phyloP scores from a whole-genome alignment of 1,140 invertebrate species.

The Stratiolaelaps scimitus region DNA sequence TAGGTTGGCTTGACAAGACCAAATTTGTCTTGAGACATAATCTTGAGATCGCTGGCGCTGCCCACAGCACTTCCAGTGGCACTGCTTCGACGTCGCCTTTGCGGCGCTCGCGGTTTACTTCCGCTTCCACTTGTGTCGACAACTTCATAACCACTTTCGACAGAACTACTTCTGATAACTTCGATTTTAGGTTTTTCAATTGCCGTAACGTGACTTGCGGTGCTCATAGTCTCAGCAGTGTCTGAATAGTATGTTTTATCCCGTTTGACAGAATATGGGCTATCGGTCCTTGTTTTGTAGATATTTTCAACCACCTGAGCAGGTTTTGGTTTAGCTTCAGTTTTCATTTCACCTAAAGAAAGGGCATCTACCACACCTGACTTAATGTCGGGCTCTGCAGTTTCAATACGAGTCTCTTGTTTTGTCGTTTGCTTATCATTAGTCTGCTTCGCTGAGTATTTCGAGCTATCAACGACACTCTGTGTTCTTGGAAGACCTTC shows the following conservation, averaged over 20 bases:
- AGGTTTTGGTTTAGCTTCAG: too few species aligned
- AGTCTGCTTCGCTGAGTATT: too few species aligned
- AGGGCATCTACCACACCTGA: too few species aligned
- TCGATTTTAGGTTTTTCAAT: slow-evolving; percentile 6
- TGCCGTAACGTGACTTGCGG: not conserved
- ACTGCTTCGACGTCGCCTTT: not conserved
- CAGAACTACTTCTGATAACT: not conserved
- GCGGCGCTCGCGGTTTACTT: not conserved
- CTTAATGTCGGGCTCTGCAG: too few species aligned
- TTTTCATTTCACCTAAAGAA: too few species aligned
- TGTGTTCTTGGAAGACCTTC: too few species aligned
- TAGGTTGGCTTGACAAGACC: slow-evolving; percentile 25
- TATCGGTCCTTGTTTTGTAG: too few species aligned
- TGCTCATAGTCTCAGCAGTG: not conserved
- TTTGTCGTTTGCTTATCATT: too few species aligned
- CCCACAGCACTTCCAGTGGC: not conserved
- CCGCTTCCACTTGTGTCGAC: slow-evolving; percentile 15
- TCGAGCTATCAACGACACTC: too few species aligned
- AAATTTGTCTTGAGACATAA: slow-evolving; percentile 26
- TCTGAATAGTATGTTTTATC: slow-evolving; percentile 5
- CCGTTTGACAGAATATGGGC: not conserved
- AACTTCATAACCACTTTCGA: slow-evolving; percentile 2
- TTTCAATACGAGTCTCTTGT: too few species aligned
- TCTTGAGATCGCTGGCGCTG: not conserved
- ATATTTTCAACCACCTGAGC: too few species aligned